Percentiles rank a stretch among this genome's conserved stretches.
Conservation (phyloP, 1,140 invertebrate genomes). For the Zaprionus taronus region DNA sequence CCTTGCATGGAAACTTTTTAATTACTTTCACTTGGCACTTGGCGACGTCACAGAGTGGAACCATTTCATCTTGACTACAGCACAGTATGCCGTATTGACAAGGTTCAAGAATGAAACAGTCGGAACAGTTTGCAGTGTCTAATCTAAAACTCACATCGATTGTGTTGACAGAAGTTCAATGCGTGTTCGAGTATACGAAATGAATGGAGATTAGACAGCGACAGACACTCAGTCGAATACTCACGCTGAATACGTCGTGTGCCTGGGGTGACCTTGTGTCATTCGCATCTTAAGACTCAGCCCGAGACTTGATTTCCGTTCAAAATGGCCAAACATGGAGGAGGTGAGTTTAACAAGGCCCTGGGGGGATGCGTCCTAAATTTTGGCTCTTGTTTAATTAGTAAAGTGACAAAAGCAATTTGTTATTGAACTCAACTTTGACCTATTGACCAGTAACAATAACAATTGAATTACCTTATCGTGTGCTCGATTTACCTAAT, state of each 20-base stretch:
- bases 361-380: constrained; percentile 12
- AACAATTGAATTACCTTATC: constrained; percentile 12
- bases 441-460: constrained; percentile 21
- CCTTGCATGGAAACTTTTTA: constrained; percentile 52
- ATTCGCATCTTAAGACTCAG: constrained; percentile 34
- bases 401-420: constrained; percentile 59
- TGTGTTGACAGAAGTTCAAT: constrained; percentile 55
- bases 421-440: constrained; percentile 40
- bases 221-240: constrained; percentile 4
- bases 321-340: constrained; percentile 23
- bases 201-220: constrained; percentile 60
- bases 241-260: constrained; percentile 19
- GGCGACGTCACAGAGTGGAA: constrained; percentile 30
- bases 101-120: constrained; percentile 36
- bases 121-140: constrained; percentile 39
- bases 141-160: constrained; percentile 57
- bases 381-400: constrained; percentile 60
- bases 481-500: not conserved
- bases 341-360: not conserved
- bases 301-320: constrained; percentile 6
- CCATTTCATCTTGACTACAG: constrained; percentile 28
- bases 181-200: constrained; percentile 57
- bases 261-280: constrained; percentile 26
- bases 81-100: constrained; percentile 29
- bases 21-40: constrained; percentile 52